phyloP scores from a whole-genome alignment of 2,113 vertebrate species.

The Anseranas semipalmata region DNA sequence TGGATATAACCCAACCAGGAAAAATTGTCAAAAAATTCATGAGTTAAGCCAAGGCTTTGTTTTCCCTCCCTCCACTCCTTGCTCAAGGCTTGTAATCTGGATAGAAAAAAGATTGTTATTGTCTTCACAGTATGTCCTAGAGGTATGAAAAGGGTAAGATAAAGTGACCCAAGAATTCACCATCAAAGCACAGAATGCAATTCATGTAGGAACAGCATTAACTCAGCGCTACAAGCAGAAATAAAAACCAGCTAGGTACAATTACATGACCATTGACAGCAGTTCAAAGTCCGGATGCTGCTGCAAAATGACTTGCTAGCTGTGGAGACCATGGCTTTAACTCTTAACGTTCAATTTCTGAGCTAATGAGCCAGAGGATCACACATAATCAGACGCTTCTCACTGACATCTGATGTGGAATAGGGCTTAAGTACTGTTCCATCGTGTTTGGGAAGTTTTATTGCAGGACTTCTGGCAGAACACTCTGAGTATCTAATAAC shows the following conservation, averaged over 20 bases:
- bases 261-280: background rate
- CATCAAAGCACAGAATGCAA: background rate
- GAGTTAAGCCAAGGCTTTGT: background rate
- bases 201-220: background rate
- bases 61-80: background rate
- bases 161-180: background rate
- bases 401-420: no score
- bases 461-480: no score
- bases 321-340: no score
- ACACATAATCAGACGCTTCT: no score
- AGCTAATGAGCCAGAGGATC: no score
- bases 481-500: no score
- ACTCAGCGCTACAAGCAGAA: background rate
- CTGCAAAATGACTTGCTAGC: background rate
- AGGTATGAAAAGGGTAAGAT: background rate
- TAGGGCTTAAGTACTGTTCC: no score
- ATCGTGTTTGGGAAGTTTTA: no score
- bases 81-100: background rate
- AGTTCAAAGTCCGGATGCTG: background rate
- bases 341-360: no score
- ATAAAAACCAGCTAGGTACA: background rate
- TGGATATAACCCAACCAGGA: background rate
- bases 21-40: background rate
- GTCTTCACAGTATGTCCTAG: background rate
- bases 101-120: background rate